Conservation (phyloP, 2,113 vertebrate genomes). For the Sigmodon hispidus region DNA sequence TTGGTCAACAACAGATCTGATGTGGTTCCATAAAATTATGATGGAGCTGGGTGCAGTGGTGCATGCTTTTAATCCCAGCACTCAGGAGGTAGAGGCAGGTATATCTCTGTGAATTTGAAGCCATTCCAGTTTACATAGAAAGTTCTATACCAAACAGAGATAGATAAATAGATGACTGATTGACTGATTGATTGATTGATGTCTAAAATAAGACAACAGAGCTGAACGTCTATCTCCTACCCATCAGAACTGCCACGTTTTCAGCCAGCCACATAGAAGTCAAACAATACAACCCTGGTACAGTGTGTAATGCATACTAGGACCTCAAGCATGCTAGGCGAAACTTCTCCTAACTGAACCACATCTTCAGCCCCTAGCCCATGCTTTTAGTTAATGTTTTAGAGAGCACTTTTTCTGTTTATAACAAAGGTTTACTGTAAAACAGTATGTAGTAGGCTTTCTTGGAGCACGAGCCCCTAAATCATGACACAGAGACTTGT, state of each 20-base stretch:
- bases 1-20: background rate
- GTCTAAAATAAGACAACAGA: background rate
- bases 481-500: too few species aligned
- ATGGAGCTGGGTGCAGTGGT: background rate
- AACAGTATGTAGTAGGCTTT: background rate
- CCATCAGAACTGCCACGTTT: background rate
- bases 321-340: background rate
- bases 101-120: background rate
- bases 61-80: background rate
- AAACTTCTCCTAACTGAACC: background rate
- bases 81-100: background rate
- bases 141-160: background rate
- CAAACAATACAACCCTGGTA: background rate
- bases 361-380: background rate
- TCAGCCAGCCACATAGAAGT: background rate
- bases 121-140: background rate
- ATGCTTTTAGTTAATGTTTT: background rate
- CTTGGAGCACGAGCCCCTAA: too few species aligned
- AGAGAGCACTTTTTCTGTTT: background rate
- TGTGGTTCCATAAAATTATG: background rate
- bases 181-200: background rate
- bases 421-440: background rate
- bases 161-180: too few species aligned
- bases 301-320: too few species aligned
- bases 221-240: too few species aligned